Percentiles rank a stretch among this genome's conserved stretches.
Conservation (phyloP, 2,888 invertebrate species). For the Pyrrhia umbra region DNA sequence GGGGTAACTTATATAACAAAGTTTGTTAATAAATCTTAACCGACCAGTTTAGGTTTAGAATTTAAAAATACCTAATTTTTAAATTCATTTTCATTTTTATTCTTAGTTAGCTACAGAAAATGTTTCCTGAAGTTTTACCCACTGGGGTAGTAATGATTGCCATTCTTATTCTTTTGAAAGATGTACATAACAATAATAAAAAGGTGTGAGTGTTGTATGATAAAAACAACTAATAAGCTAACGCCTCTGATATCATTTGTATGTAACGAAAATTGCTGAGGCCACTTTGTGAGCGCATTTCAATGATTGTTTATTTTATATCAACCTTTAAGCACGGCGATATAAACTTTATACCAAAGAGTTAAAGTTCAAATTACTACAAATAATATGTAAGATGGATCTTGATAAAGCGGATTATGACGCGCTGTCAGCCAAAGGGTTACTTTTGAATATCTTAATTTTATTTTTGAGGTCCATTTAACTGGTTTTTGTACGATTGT, state of each 20-base stretch:
- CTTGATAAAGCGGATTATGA: constrained; percentile 75
- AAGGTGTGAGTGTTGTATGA: neutral
- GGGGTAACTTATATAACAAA: neutral
- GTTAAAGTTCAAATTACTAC: constrained; percentile 51
- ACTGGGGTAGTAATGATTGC: neutral
- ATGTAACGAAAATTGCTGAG: constrained; percentile 64
- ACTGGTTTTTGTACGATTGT: constrained; percentile 67
- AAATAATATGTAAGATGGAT: constrained; percentile 51
- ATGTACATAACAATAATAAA: neutral
- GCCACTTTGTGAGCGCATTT: constrained; percentile 63
- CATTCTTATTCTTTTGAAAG: neutral
- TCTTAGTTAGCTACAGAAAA: too few relatives aligned
- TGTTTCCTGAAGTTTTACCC: neutral
- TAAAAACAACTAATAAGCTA: constrained; percentile 55
- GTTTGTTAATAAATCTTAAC: neutral
- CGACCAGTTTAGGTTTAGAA: neutral
- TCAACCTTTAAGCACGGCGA: constrained; percentile 6
- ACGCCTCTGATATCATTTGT: constrained; percentile 68
- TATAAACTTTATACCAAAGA: constrained; percentile 26
- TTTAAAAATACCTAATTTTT: too few relatives aligned
- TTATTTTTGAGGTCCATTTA: constrained; percentile 72
- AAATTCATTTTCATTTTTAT: too few relatives aligned
- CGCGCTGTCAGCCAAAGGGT: constrained; percentile 68
- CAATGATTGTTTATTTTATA: constrained; percentile 64
- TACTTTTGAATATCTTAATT: constrained; percentile 77